Conservation (phyloP, 2,888 invertebrate genomes). For the Miltochrista miniata region DNA sequence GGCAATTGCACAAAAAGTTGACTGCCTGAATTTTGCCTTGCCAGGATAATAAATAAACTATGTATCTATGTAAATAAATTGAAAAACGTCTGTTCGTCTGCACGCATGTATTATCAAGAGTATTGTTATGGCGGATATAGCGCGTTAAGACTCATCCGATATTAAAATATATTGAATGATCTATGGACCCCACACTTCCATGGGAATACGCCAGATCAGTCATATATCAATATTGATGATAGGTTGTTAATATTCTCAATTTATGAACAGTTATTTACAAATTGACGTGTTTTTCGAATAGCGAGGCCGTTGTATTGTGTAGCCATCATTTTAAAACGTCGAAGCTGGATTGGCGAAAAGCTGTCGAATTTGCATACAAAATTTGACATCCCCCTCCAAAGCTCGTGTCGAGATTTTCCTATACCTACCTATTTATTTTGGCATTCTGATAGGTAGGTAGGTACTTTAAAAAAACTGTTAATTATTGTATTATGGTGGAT, state of each 20-base stretch:
- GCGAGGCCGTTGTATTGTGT: background rate
- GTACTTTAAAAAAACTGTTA: too few relatives aligned
- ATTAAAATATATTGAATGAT: conserved; percentile 36
- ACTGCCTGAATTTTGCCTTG: too few relatives aligned
- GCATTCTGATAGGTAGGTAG: too few relatives aligned
- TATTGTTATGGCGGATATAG: conserved; percentile 34
- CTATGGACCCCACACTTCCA: conserved; percentile 26
- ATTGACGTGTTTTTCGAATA: background rate
- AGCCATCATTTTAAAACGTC: too few relatives aligned
- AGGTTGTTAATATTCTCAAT: background rate
- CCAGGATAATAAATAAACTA: too few relatives aligned
- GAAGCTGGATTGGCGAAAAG: too few relatives aligned
- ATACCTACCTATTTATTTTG: too few relatives aligned
- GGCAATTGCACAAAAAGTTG: too few relatives aligned
- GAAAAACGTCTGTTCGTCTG: background rate
- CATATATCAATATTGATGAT: background rate
- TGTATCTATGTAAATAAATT: too few relatives aligned
- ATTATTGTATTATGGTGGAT: too few relatives aligned
- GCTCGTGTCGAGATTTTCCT: background rate
- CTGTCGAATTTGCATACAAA: background rate
- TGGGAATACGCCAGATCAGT: conserved; percentile 10
- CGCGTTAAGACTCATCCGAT: conserved; percentile 39
- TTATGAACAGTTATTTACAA: background rate
- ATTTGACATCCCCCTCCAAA: too few relatives aligned
- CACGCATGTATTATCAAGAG: conserved; percentile 6